Evolutionary conservation across 2,888 invertebrate species (phyloP), one percentile per base, ranked within the genome.

Genomic region (Dicyrtoma fusca): DNA sequence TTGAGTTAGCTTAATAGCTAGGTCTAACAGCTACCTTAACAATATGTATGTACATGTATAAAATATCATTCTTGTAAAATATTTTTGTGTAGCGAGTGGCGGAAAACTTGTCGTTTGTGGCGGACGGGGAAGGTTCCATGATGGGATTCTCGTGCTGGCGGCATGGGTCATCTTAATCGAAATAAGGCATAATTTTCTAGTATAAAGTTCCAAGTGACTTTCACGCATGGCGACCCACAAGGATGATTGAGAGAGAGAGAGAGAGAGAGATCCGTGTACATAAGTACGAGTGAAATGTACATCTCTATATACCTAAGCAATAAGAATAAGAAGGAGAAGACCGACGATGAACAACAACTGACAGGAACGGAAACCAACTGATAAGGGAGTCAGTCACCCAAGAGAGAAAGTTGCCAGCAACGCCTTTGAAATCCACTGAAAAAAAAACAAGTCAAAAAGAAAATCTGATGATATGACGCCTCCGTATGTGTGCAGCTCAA

Each of bases 351-450:
- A 61, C 61, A 61, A 61, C 61, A 61, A 61, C 61, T 61, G 61
- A 61, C 61, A 61, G 61, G 23, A 44, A 61, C 61, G 61, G 61
- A 61, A 42, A 61, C 61, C 25, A 42, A 49, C 64, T 61, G 61
- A 61, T 61, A 61, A 61, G 13, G 26, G 25, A 64, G 64, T 64
- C 64, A 64, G 64, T 64, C 64, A 64, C 64, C 47, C 47, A 47
- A 47, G 26, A 23, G 62, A 26, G n/a, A 26, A 25, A 49, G 62
- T 44, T 14, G 23, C 21, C 62, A 25, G 47, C 59, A 64, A 47
- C 45, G 47, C 64, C 64, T 64, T 64, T 64, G 47, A 64, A 64
- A 61, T 61, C 44, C 19, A 44, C 3, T 44, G 42, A 44, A 57
- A n/a, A 57, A 57, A 21, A 61, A 26, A n/a, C 5, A 42, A 61